These are phyloP conservation scores for Barnardius zonarius DNA, from an alignment of 2,113 vertebrate species.

Conservation along the genomic window DNA sequence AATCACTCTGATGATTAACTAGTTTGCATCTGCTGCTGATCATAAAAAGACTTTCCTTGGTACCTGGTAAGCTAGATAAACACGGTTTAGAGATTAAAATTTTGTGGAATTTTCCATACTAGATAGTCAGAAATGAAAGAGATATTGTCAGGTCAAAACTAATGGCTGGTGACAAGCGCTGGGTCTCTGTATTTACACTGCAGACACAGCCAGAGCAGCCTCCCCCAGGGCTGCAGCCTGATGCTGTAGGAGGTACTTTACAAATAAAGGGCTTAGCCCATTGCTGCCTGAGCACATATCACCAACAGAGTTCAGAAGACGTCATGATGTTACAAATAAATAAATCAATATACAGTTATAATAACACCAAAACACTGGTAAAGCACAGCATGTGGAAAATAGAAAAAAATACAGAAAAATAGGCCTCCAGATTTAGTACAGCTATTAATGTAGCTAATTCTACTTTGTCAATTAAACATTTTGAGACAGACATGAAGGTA, in stretches of 20 bases:
- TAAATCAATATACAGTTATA: not conserved
- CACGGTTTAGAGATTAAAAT: not conserved
- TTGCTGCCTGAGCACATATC: not conserved
- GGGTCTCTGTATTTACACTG: not conserved
- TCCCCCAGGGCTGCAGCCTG: not conserved
- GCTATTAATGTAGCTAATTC: not conserved
- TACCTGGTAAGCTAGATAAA: not conserved
- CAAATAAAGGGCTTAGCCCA: not conserved
- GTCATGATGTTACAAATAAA: not conserved
- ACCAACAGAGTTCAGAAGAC: not conserved
- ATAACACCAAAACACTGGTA: not conserved
- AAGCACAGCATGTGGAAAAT: not conserved
- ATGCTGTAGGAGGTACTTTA: not conserved
- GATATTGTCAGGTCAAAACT: not conserved
- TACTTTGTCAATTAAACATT: not conserved
- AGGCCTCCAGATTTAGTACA: not conserved
- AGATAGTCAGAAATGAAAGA: not conserved
- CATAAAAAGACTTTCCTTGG: not conserved
- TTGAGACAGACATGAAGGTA: not conserved
- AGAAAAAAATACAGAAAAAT: not conserved
- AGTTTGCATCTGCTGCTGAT: not conserved
- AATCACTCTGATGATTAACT: not conserved
- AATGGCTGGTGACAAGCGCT: not conserved
- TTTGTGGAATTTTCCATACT: not conserved
- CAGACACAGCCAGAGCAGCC: not conserved